Percentiles rank a stretch among this genome's conserved stretches.
Evolutionary conservation across 2,888 invertebrate species (phyloP).

Genomic region (Hyalella azteca): DNA sequence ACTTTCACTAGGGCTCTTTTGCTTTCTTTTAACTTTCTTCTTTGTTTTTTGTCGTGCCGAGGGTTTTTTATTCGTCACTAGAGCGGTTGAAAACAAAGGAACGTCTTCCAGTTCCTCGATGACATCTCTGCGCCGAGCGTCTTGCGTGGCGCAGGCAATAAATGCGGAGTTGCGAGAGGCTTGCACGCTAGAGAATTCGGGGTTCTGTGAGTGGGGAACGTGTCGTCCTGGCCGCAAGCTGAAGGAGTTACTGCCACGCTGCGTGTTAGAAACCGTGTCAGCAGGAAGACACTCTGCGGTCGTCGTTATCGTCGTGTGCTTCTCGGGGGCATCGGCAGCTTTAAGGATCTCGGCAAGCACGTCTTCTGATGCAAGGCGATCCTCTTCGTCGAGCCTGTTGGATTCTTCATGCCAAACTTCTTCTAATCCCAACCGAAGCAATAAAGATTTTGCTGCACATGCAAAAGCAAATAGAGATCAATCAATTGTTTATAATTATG

Average conservation of each 20-base stretch:
- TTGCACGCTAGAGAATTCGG: background rate
- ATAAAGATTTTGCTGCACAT: background rate
- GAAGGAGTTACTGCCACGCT: no score
- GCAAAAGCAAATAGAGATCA: background rate
- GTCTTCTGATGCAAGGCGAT: background rate
- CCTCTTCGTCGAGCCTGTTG: background rate
- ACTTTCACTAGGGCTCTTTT: background rate
- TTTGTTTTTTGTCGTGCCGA: background rate
- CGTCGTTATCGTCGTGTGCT: background rate
- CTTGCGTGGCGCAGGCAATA: slow-evolving; percentile 19
- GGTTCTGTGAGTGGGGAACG: background rate
- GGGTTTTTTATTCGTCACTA: background rate
- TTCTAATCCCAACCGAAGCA: background rate
- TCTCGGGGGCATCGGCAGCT: background rate
- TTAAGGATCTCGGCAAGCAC: background rate
- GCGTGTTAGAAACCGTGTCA: background rate
- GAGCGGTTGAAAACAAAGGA: background rate
- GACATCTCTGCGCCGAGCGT: background rate
- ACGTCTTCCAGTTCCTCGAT: slow-evolving; percentile 29
- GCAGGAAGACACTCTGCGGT: background rate
- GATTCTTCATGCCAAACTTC: background rate
- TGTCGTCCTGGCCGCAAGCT: no score
- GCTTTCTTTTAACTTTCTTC: background rate
- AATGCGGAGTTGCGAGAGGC: background rate
- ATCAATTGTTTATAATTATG: no score